Percentiles rank a stretch among this genome's conserved stretches.
Evolutionary conservation across 2,888 invertebrate genomes (phyloP).

Genomic region (Oscheius onirici): DNA sequence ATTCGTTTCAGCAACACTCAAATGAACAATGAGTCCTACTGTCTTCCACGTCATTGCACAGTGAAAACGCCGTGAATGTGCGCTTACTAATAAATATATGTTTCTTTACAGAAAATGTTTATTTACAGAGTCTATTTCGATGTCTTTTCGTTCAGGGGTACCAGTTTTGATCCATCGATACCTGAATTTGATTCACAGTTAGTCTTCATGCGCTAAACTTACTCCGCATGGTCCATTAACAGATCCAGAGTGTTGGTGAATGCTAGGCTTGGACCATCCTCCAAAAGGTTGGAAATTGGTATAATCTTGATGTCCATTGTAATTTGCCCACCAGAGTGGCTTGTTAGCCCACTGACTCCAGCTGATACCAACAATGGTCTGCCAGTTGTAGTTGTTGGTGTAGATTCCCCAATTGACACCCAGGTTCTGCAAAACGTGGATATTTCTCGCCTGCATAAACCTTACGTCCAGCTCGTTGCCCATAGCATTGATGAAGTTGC

Average conservation of each 20-base stretch:
- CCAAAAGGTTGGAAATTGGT: conserved; percentile 42
- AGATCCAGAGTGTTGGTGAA: conserved; percentile 51
- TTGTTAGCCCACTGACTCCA: conserved; percentile 42
- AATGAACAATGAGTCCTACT: no score
- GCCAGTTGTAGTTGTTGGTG: conserved; percentile 58
- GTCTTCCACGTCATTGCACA: no score
- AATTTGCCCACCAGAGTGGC: conserved; percentile 58
- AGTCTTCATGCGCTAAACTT: no score
- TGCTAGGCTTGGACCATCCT: conserved; percentile 49
- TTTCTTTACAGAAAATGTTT: no score
- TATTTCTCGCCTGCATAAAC: background rate
- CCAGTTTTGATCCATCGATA: conserved; percentile 52
- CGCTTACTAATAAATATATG: no score
- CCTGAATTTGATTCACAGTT: no score
- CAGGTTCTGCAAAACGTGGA: background rate
- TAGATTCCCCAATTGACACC: conserved; percentile 50
- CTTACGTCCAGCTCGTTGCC: conserved; percentile 31
- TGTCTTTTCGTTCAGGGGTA: conserved; percentile 26
- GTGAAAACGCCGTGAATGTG: no score
- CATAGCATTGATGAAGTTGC: conserved; percentile 52
- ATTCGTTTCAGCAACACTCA: no score
- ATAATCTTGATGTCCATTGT: conserved; percentile 45
- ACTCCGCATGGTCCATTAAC: conserved; percentile 51
- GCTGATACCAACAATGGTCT: conserved; percentile 52
- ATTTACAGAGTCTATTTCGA: no score